Evolutionary conservation across 2,113 vertebrate genomes (phyloP).

Genomic region (Xenopus tropicalis): DNA sequence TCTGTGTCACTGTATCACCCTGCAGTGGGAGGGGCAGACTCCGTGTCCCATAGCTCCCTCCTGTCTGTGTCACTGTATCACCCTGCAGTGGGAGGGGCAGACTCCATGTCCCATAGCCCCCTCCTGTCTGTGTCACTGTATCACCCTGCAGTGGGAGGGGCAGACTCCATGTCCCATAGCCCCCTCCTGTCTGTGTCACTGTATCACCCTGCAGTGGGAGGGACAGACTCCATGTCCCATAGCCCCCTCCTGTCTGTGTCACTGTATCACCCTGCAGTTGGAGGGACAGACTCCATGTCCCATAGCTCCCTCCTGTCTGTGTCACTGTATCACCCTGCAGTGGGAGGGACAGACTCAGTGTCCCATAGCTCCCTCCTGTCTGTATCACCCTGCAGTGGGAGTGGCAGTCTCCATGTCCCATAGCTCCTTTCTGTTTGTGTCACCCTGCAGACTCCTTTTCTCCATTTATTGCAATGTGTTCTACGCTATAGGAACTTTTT

Average conservation of each 20-base stretch:
- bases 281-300: background rate
- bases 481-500: no score
- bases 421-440: no score
- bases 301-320: background rate
- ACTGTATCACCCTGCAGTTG: background rate
- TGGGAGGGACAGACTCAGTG: constrained; percentile 2
- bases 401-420: no score
- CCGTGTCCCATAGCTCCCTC: background rate
- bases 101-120: background rate
- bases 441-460: no score
- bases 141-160: background rate
- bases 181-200: background rate
- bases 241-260: background rate
- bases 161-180: background rate
- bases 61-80: background rate
- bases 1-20: background rate
- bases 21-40: background rate
- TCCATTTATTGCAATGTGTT: no score
- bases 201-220: background rate
- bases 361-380: no score
- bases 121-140: background rate
- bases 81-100: background rate
- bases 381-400: background rate
- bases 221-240: background rate
- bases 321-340: background rate